Evolutionary conservation across 2,888 invertebrate genomes (phyloP).

Genomic region (Agrochola macilenta): DNA sequence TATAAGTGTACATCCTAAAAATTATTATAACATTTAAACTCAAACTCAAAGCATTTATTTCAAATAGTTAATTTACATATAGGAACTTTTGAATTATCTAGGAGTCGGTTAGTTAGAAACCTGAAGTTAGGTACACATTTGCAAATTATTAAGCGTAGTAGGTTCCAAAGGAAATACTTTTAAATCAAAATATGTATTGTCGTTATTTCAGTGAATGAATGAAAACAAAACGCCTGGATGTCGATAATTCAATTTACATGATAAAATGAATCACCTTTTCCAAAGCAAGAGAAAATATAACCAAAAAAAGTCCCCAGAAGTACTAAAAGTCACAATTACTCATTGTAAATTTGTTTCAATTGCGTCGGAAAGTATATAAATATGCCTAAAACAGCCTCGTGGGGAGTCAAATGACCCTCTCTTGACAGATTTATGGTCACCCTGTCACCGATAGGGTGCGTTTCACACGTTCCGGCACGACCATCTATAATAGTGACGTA

Average conservation of each 20-base stretch:
- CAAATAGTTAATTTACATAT: too few relatives aligned
- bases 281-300: not conserved
- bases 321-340: constrained; percentile 44
- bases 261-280: not conserved
- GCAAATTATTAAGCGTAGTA: not conserved
- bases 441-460: constrained; percentile 59
- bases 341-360: constrained; percentile 57
- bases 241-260: not conserved
- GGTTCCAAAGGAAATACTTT: not conserved
- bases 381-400: constrained; percentile 53
- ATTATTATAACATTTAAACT: too few relatives aligned
- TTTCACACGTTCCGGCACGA: constrained; percentile 46
- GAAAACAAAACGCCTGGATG: not conserved
- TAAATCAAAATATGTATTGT: not conserved
- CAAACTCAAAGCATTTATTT: too few relatives aligned
- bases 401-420: constrained; percentile 57
- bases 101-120: not conserved
- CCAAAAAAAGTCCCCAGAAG: not conserved
- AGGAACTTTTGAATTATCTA: not conserved
- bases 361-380: constrained; percentile 61
- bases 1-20: too few relatives aligned
- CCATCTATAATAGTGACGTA: constrained; percentile 43
- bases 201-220: not conserved
- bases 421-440: constrained; percentile 68
- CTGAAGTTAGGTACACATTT: not conserved